Percentiles rank a stretch among this genome's conserved stretches.
Conservation (phyloP, 2,888 invertebrate species). For the Troides aeacus region DNA sequence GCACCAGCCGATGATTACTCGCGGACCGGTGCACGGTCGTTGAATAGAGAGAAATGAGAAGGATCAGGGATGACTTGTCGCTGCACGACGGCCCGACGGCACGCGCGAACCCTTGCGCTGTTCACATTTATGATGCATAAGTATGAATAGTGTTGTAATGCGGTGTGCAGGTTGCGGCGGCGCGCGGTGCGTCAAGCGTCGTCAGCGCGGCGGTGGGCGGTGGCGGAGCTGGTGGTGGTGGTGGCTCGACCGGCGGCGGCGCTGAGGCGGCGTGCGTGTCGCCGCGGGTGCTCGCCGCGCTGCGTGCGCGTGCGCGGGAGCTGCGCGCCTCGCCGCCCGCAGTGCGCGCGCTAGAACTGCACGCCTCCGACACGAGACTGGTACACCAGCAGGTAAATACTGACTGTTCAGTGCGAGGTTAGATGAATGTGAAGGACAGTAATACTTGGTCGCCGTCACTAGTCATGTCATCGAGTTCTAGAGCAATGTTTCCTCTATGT, state of each 20-base stretch:
- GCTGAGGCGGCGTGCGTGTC: slow-evolving; percentile 72
- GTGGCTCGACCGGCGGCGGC: slow-evolving; percentile 25
- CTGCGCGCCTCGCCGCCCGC: slow-evolving; percentile 89
- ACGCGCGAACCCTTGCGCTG: too few species aligned
- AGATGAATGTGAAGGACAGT: too few species aligned
- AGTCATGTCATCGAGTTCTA: too few species aligned
- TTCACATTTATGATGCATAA: not conserved
- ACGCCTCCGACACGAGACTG: slow-evolving; percentile 87
- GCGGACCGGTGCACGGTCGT: not conserved
- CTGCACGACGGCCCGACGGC: too few species aligned
- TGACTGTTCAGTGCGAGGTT: too few species aligned
- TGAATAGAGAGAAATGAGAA: too few species aligned
- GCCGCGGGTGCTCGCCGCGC: slow-evolving; percentile 87
- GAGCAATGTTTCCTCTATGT: too few species aligned
- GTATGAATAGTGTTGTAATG: too few species aligned
- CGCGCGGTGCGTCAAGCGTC: slow-evolving; percentile 34
- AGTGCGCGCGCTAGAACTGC: slow-evolving; percentile 87
- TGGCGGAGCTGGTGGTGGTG: slow-evolving; percentile 9
- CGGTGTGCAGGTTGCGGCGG: slow-evolving; percentile 45
- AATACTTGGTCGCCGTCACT: too few species aligned
- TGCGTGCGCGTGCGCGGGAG: slow-evolving; percentile 92
- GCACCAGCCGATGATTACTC: not conserved
- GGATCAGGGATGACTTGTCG: too few species aligned
- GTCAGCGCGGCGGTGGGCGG: slow-evolving; percentile 8
- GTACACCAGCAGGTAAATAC: slow-evolving; percentile 82